Evolutionary conservation across 2,113 vertebrate species (phyloP).

Genomic region (Corvus hawaiiensis): DNA sequence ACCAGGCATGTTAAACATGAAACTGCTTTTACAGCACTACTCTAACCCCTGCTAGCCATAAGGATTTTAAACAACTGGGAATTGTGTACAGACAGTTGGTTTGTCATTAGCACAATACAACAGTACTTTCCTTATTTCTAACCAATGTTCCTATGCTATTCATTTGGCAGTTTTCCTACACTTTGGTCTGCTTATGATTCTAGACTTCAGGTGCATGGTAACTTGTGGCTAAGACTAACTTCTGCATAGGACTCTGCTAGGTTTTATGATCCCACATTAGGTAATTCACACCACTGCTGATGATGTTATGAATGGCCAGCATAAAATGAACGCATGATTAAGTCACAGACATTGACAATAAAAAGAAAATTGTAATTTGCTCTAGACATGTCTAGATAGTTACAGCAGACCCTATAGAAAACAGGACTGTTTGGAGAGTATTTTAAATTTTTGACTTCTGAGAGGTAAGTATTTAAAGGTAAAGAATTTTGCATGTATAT

Average conservation of each 20-base stretch:
- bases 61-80: background rate
- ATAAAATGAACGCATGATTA: slow-evolving; percentile 59
- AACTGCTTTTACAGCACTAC: slow-evolving; percentile 18
- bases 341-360: slow-evolving; percentile 40
- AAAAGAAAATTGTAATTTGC: slow-evolving; percentile 39
- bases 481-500: background rate
- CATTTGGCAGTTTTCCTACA: background rate
- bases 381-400: background rate
- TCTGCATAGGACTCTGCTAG: background rate
- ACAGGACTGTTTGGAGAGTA: background rate
- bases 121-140: slow-evolving; percentile 50
- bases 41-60: background rate
- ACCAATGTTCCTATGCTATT: slow-evolving; percentile 10
- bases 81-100: background rate
- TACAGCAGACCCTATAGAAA: slow-evolving; percentile 6
- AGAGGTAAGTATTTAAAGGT: background rate
- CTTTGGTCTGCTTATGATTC: slow-evolving; percentile 46
- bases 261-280: slow-evolving; percentile 42
- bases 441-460: background rate
- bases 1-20: background rate
- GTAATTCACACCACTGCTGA: slow-evolving; percentile 39
- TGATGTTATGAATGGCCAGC: background rate
- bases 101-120: background rate
- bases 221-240: background rate
- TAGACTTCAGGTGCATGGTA: slow-evolving; percentile 44